phyloP scores from a whole-genome alignment of 2,888 invertebrate genomes.

The Clitarchus hookeri region DNA sequence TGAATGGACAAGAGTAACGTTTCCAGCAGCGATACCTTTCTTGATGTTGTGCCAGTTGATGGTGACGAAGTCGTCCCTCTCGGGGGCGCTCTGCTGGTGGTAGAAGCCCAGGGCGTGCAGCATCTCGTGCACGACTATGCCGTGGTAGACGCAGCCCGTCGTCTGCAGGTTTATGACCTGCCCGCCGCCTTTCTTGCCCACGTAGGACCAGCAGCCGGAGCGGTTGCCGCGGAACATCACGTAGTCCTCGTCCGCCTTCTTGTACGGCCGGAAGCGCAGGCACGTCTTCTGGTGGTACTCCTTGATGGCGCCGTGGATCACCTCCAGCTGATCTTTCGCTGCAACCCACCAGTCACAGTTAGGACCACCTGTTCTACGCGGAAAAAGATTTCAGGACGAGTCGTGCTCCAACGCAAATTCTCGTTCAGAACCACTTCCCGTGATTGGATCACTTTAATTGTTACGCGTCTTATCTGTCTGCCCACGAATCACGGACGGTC shows the following conservation, averaged over 20 bases:
- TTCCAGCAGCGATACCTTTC: constrained; percentile 48
- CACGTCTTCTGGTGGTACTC: constrained; percentile 67
- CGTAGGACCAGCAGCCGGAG: constrained; percentile 69
- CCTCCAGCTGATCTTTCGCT: constrained; percentile 56
- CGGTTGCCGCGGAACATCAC: constrained; percentile 59
- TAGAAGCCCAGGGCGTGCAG: constrained; percentile 60
- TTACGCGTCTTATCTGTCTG: too few species aligned
- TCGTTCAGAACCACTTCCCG: too few species aligned
- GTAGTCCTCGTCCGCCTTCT: constrained; percentile 62
- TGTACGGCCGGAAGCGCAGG: constrained; percentile 64
- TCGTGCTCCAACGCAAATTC: too few species aligned
- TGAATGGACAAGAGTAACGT: too few species aligned
- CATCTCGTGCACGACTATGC: constrained; percentile 62
- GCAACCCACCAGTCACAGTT: constrained; percentile 23
- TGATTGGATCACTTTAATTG: too few species aligned
- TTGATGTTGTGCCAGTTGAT: constrained; percentile 57
- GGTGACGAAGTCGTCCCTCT: constrained; percentile 58
- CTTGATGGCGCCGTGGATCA: constrained; percentile 61
- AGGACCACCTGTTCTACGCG: too few species aligned
- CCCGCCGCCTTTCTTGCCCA: constrained; percentile 64
- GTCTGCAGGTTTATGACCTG: constrained; percentile 62
- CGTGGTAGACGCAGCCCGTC: constrained; percentile 54
- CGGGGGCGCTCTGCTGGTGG: constrained; percentile 60
- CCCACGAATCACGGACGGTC: too few species aligned
- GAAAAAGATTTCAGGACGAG: too few species aligned